Conservation (phyloP, 2,888 invertebrate genomes). For the Andrena fulva region DNA sequence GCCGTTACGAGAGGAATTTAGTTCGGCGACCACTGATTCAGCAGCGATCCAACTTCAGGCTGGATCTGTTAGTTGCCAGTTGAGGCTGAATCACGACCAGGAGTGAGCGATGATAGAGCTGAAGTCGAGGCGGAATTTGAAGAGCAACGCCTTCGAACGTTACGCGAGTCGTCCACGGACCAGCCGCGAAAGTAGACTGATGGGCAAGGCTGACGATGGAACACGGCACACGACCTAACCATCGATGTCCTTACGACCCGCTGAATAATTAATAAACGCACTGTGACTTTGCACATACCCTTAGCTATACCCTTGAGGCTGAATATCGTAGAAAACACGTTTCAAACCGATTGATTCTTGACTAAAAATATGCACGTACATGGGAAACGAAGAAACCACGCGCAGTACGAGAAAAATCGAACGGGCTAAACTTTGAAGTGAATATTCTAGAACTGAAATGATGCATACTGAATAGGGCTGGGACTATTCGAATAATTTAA, state of each 20-base stretch:
- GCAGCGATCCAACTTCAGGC: not conserved
- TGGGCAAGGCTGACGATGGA: not conserved
- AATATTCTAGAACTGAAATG: slow-evolving; percentile 22
- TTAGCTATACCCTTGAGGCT: slow-evolving; percentile 30
- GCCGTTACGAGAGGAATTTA: not conserved
- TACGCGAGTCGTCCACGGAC: slow-evolving; percentile 65
- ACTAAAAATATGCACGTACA: not conserved
- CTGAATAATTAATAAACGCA: slow-evolving; percentile 68
- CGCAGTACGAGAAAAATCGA: not conserved
- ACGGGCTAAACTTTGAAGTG: slow-evolving; percentile 22
- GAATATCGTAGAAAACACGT: not conserved
- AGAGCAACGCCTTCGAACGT: slow-evolving; percentile 20
- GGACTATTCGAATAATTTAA: no score
- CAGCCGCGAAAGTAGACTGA: slow-evolving; percentile 73
- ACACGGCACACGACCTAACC: not conserved
- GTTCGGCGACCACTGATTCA: not conserved
- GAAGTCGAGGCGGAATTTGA: not conserved
- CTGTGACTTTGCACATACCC: not conserved
- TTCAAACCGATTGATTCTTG: slow-evolving; percentile 20
- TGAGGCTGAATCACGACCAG: no score
- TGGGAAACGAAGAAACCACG: not conserved
- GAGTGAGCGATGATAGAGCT: not conserved
- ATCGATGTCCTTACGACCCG: slow-evolving; percentile 63
- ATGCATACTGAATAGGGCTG: not conserved
- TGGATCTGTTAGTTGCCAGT: not conserved